A percentile compares a stretch with the other conserved stretches of the same genome.
Evolutionary conservation across 1,140 invertebrate genomes (phyloP).

Genomic region (Nylanderia fulva): DNA sequence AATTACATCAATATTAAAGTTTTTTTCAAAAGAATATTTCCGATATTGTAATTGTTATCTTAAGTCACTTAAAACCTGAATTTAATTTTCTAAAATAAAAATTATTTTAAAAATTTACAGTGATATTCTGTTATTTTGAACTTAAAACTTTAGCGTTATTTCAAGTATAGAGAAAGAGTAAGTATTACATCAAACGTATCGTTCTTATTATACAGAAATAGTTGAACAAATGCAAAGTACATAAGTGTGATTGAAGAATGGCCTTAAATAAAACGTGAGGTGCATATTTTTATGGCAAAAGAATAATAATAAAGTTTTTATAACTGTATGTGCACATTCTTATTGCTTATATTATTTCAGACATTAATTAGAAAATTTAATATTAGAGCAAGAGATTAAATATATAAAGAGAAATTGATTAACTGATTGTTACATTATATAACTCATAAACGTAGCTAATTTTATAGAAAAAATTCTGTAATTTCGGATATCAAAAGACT

Average conservation of each 20-base stretch:
- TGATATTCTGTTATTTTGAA: not conserved
- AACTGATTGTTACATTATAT: not conserved
- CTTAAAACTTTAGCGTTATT: conserved; percentile 13
- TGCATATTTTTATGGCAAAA: not conserved
- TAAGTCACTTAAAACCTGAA: not conserved
- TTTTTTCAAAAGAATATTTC: not conserved
- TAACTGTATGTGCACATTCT: not conserved
- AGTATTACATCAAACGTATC: not conserved
- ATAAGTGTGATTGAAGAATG: not conserved
- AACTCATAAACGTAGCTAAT: not conserved
- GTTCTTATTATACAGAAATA: not conserved
- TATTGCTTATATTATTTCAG: not conserved
- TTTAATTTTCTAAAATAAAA: not conserved
- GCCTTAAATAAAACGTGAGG: not conserved
- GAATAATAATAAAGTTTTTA: not conserved
- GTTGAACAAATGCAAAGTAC: not conserved
- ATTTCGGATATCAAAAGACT: not conserved
- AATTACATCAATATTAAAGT: not conserved
- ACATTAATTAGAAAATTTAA: not conserved
- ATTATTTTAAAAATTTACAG: not conserved
- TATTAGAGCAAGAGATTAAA: not conserved
- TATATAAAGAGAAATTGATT: not conserved
- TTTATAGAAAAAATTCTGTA: not conserved
- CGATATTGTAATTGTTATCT: not conserved
- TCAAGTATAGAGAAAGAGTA: not conserved